Conservation (phyloP, 1,140 invertebrate genomes). For the Drosophila kikkawai region DNA sequence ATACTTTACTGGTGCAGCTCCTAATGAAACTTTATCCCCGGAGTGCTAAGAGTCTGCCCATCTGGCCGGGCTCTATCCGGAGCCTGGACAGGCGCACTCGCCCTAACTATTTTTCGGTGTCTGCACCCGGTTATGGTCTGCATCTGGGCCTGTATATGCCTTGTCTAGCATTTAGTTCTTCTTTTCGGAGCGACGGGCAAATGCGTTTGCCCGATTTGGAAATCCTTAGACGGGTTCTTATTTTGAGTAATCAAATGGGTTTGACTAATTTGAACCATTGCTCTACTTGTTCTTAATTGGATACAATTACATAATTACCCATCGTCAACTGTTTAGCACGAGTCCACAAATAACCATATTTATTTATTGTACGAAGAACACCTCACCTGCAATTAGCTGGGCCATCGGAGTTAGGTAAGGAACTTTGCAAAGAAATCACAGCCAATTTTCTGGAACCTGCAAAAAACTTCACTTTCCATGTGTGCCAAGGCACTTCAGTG, state of each 20-base stretch:
- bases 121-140: conserved; percentile 23
- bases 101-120: conserved; percentile 3
- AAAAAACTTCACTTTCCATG: conserved; percentile 41
- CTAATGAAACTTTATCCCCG: conserved; percentile 83
- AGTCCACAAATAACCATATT: conserved; percentile 4
- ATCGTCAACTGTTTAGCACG: background rate
- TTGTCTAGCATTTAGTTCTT: conserved; percentile 45
- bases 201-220: background rate
- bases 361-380: conserved; percentile 38
- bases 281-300: background rate
- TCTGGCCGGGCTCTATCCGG: conserved; percentile 44
- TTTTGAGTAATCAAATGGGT: background rate
- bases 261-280: background rate
- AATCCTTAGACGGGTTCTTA: background rate
- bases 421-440: conserved; percentile 30
- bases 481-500: conserved; percentile 59
- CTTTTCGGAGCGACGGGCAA: conserved; percentile 23
- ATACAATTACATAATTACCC: conserved; percentile 16
- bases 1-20: conserved; percentile 60
- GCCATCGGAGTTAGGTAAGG: conserved; percentile 49
- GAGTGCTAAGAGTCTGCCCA: conserved; percentile 79
- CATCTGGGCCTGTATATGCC: conserved; percentile 26
- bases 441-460: conserved; percentile 22
- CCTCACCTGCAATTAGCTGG: conserved; percentile 72
- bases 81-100: conserved; percentile 22